phyloP scores from a whole-genome alignment of 37 sponge, comb jelly and placozoan species.

The Corticium candelabrum region DNA sequence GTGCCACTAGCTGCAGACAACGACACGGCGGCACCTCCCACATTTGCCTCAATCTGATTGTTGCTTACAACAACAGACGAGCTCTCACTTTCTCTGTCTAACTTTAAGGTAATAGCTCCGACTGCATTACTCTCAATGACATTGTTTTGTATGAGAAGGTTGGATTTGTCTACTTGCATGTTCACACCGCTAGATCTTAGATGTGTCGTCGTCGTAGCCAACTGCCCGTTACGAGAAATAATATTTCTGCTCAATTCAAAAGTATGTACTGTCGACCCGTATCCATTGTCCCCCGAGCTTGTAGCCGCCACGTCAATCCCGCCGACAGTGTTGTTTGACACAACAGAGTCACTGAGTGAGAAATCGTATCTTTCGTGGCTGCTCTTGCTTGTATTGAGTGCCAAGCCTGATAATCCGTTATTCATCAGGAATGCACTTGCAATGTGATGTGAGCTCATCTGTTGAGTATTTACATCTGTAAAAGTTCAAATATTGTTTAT shows the following conservation, averaged over 20 bases:
- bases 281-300: background rate
- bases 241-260: background rate
- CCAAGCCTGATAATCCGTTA: background rate
- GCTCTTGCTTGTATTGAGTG: background rate
- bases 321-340: background rate
- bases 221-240: background rate
- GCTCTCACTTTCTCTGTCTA: background rate
- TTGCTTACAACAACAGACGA: background rate
- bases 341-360: background rate
- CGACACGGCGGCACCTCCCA: background rate
- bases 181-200: background rate
- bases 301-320: background rate
- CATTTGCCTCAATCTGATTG: background rate
- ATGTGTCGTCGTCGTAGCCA: background rate
- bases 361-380: background rate
- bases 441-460: too few species aligned
- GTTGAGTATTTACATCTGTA: too few species aligned
- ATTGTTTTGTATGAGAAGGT: background rate
- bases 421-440: too few species aligned
- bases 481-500: too few species aligned
- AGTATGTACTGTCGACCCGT: background rate
- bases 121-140: background rate
- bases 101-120: background rate
- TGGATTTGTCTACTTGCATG: background rate
- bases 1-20: background rate